A percentile compares a stretch with the other conserved stretches of the same genome.
phyloP scores from a whole-genome alignment of 2,797 vertebrate species.

The Karalla daura region DNA sequence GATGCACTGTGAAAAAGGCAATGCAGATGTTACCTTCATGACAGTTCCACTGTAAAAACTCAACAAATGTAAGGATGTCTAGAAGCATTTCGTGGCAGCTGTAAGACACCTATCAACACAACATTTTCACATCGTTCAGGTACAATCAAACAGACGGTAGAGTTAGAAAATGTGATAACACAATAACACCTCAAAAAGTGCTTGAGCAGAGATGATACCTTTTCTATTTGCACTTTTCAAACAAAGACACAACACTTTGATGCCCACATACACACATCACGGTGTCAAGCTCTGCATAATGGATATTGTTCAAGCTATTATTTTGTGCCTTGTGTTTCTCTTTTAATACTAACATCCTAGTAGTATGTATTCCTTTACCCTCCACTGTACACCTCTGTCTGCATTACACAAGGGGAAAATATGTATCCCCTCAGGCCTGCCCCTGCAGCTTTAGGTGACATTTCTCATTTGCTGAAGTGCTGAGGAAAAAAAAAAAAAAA shows the following conservation, averaged over 20 bases:
- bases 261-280: constrained; percentile 27
- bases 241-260: constrained; percentile 19
- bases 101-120: constrained; percentile 6
- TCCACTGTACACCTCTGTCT: constrained; percentile 20
- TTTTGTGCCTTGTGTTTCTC: not conserved
- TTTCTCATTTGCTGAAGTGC: constrained; percentile 71
- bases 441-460: constrained; percentile 66
- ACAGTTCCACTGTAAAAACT: not conserved
- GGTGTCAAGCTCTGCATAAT: constrained; percentile 55
- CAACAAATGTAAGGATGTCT: constrained; percentile 1
- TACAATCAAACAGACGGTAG: constrained; percentile 8
- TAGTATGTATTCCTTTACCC: not conserved
- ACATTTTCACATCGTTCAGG: constrained; percentile 13
- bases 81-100: not conserved
- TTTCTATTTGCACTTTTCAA: constrained; percentile 40
- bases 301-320: constrained; percentile 8
- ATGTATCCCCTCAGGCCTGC: constrained; percentile 54
- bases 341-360: not conserved
- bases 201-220: constrained; percentile 32
- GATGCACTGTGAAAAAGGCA: not conserved
- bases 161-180: constrained; percentile 40
- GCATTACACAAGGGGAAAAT: constrained; percentile 56
- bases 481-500: constrained; percentile 19
- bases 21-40: not conserved
- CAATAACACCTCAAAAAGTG: constrained; percentile 40